These are phyloP conservation scores for Pachypeltis micranthus DNA, from an alignment of 1,140 invertebrate species.

Conservation along the genomic window DNA sequence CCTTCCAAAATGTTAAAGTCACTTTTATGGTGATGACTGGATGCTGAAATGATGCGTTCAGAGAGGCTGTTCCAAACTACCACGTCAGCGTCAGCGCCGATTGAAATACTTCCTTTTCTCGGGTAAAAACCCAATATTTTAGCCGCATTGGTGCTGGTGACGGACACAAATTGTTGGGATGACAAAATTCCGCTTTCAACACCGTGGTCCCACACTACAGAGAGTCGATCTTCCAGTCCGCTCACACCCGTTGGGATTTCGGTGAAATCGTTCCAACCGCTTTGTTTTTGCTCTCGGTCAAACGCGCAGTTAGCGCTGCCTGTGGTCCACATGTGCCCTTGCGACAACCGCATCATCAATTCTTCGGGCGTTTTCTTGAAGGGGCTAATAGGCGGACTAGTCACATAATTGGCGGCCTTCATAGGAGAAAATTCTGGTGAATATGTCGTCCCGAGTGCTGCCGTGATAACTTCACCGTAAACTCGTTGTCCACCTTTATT, in stretches of 20 bases:
- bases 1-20: constrained; percentile 98
- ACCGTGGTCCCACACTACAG: constrained; percentile 96
- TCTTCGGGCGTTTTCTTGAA: constrained; percentile 58
- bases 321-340: constrained; percentile 65
- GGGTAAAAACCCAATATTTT: constrained; percentile 98
- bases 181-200: constrained; percentile 85
- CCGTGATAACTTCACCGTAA: constrained; percentile 86
- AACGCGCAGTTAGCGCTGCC: constrained; percentile 98
- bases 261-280: constrained; percentile 81
- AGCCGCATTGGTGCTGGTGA: constrained; percentile 92
- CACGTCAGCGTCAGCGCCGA: constrained; percentile 92
- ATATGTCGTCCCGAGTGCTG: constrained; percentile 54
- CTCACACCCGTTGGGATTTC: constrained; percentile 99
- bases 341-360: constrained; percentile 56
- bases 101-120: constrained; percentile 76
- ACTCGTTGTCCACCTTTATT: constrained; percentile 40
- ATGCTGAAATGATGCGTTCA: constrained; percentile 76
- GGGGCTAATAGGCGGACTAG: constrained; percentile 80
- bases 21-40: constrained; percentile 80
- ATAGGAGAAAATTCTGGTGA: constrained; percentile 42
- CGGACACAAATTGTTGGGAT: constrained; percentile 85
- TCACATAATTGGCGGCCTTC: constrained; percentile 79
- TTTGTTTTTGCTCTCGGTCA: constrained; percentile 81
- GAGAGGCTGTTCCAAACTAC: constrained; percentile 88
- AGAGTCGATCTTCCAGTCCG: constrained; percentile 95